phyloP scores from a whole-genome alignment of 1,140 invertebrate genomes.

The Lasioglossum albipes region DNA sequence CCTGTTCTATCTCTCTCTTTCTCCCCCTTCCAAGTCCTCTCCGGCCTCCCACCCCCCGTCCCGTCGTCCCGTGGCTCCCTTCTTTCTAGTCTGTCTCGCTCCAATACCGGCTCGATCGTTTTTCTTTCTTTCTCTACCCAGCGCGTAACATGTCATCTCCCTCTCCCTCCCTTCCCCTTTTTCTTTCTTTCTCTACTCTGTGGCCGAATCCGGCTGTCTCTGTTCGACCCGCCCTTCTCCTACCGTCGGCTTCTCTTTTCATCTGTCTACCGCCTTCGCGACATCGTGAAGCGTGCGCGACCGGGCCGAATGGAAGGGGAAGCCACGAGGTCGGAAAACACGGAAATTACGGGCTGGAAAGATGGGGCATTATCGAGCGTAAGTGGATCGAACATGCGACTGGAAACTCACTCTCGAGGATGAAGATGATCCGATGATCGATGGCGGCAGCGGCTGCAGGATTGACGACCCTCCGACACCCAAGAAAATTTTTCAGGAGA shows the following conservation, averaged over 20 bases:
- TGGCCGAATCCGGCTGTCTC: neutral
- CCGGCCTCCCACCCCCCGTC: slow-evolving; percentile 2
- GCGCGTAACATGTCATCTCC: neutral
- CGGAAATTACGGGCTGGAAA: slow-evolving; percentile 55
- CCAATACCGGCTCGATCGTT: neutral
- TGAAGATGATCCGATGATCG: neutral
- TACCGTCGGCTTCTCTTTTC: slow-evolving; percentile 31
- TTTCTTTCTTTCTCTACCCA: slow-evolving; percentile 6
- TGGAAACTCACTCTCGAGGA: slow-evolving; percentile 5
- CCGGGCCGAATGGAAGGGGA: slow-evolving; percentile 10
- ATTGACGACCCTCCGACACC: neutral
- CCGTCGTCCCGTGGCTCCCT: neutral
- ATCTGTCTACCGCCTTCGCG: slow-evolving; percentile 40
- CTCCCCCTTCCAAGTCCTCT: slow-evolving; percentile 45
- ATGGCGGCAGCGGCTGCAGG: neutral
- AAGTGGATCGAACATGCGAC: slow-evolving; percentile 31
- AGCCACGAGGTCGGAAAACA: slow-evolving; percentile 69
- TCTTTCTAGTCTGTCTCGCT: slow-evolving; percentile 7
- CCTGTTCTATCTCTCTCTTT: slow-evolving; percentile 59
- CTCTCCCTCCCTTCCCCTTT: slow-evolving; percentile 30
- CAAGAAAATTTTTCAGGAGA: neutral
- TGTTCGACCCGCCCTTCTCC: slow-evolving; percentile 10
- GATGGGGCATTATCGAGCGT: slow-evolving; percentile 38
- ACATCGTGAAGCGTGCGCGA: slow-evolving; percentile 51
- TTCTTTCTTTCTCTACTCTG: neutral